phyloP scores from a whole-genome alignment of 2,888 invertebrate species.

The Epinotia demarniana region DNA sequence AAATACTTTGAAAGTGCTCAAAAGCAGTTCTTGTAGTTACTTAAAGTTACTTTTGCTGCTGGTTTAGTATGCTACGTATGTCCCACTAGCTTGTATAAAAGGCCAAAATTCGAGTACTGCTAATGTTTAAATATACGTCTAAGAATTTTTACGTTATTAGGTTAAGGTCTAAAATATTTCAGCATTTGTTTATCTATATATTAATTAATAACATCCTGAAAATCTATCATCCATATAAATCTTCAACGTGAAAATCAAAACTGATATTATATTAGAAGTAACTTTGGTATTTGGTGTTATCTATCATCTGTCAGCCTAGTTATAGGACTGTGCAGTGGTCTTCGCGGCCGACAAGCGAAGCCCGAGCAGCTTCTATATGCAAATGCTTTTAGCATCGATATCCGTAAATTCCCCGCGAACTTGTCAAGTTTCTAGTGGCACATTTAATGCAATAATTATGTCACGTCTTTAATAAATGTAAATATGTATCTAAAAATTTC shows the following conservation, averaged over 20 bases:
- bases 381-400: slow-evolving; percentile 33
- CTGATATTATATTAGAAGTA: slow-evolving; percentile 68
- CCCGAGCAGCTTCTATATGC: slow-evolving; percentile 16
- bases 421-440: slow-evolving; percentile 24
- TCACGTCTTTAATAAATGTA: slow-evolving; percentile 34
- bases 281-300: slow-evolving; percentile 81
- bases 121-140: not conserved
- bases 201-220: slow-evolving; percentile 34
- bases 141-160: not conserved
- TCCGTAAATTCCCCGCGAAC: slow-evolving; percentile 17
- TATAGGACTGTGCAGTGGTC: slow-evolving; percentile 18
- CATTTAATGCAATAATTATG: slow-evolving; percentile 30
- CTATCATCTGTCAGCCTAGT: slow-evolving; percentile 45
- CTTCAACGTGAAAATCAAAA: slow-evolving; percentile 57
- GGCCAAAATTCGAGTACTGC: not conserved
- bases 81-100: not conserved
- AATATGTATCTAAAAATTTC: slow-evolving; percentile 40
- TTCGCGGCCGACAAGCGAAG: slow-evolving; percentile 14
- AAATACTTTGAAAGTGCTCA: not conserved
- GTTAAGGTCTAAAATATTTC: not conserved
- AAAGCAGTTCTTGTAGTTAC: not conserved
- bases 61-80: not conserved
- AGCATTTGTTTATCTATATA: slow-evolving; percentile 4
- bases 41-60: not conserved
- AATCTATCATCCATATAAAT: slow-evolving; percentile 52